Evolutionary conservation across 2,888 invertebrate genomes (phyloP).

Genomic region (Exocentrus adspersus): DNA sequence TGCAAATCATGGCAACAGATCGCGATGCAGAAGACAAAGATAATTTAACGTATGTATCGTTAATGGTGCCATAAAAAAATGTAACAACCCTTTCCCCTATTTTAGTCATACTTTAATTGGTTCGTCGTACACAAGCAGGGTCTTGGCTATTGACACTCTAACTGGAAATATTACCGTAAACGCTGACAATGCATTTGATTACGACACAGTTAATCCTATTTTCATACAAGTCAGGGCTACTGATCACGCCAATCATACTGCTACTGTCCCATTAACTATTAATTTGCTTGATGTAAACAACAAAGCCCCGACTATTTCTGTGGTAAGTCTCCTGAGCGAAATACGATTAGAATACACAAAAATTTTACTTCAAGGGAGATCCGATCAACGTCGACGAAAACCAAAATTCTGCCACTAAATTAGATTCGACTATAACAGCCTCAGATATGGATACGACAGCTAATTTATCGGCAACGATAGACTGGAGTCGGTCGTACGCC

Average conservation of each 20-base stretch:
- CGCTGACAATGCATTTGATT: conserved; percentile 69
- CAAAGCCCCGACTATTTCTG: conserved; percentile 72
- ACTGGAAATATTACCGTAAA: conserved; percentile 70
- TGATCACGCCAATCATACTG: conserved; percentile 64
- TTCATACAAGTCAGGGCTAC: conserved; percentile 62
- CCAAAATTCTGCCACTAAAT: conserved; percentile 59
- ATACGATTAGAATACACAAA: not conserved
- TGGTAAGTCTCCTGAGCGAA: too few relatives aligned
- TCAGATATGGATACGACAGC: conserved; percentile 72
- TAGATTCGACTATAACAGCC: conserved; percentile 65
- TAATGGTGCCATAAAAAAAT: not conserved
- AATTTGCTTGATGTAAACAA: conserved; percentile 77
- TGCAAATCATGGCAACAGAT: conserved; percentile 68
- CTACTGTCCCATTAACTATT: conserved; percentile 69
- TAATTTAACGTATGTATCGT: conserved; percentile 66
- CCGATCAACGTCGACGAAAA: conserved; percentile 68
- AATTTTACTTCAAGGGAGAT: conserved; percentile 35
- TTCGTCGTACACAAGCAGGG: conserved; percentile 54
- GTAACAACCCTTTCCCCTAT: too few relatives aligned
- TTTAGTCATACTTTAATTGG: conserved; percentile 70
- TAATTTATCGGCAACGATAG: conserved; percentile 67
- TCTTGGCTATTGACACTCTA: conserved; percentile 64
- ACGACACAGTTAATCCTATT: conserved; percentile 69
- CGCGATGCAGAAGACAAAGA: conserved; percentile 70
- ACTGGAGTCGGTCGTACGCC: conserved; percentile 70